These are phyloP conservation scores for Mixornis gularis DNA, from an alignment of 2,113 vertebrate species.

Conservation along the genomic window DNA sequence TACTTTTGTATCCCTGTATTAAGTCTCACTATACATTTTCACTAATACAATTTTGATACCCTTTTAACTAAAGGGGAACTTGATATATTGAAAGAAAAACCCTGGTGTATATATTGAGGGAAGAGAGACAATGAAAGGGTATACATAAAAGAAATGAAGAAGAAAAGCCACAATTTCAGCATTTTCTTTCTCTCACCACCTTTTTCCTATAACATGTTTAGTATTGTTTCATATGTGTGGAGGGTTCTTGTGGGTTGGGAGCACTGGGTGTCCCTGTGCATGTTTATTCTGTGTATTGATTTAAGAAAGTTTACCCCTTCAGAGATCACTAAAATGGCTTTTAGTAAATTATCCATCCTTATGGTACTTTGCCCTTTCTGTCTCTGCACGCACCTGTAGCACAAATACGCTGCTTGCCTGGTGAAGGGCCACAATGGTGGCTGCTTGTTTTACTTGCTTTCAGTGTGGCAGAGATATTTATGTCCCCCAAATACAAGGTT, in stretches of 20 bases:
- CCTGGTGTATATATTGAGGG: background rate
- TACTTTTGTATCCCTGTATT: background rate
- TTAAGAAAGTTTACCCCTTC: background rate
- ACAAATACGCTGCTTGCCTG: background rate
- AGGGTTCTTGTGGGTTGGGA: background rate
- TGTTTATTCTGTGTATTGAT: background rate
- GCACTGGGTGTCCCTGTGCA: background rate
- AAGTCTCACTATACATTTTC: background rate
- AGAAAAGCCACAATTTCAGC: background rate
- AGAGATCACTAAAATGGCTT: background rate
- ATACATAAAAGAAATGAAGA: background rate
- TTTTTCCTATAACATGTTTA: background rate
- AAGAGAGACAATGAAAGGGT: background rate
- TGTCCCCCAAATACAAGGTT: background rate
- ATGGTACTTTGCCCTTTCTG: background rate
- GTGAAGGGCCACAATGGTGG: background rate
- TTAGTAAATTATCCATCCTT: background rate
- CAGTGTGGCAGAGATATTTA: background rate
- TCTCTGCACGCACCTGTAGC: rapidly evolving
- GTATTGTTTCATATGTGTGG: background rate
- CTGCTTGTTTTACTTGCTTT: background rate
- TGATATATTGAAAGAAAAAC: background rate
- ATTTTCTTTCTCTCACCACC: background rate
- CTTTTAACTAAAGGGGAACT: background rate
- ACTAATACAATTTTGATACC: background rate